phyloP scores from a whole-genome alignment of 2,888 invertebrate species.

The Trissoscelio sp. region DNA sequence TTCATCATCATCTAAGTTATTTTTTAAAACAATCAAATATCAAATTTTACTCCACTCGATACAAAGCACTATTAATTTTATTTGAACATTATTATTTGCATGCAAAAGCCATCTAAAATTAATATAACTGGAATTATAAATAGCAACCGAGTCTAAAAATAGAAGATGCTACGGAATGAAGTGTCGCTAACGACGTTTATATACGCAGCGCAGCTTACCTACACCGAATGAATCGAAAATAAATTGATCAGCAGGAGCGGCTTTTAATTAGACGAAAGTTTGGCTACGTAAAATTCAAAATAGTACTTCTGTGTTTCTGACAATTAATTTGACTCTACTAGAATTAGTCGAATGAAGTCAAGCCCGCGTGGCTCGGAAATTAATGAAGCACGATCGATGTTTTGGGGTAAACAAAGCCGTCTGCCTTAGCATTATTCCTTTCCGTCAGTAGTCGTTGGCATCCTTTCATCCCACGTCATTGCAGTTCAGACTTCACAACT shows the following conservation, averaged over 20 bases:
- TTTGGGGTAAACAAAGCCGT: slow-evolving; percentile 10
- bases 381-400: slow-evolving; percentile 37
- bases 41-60: too few species aligned
- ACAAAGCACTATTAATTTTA: too few species aligned
- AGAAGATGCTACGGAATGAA: neutral
- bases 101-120: too few species aligned
- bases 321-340: slow-evolving; percentile 18
- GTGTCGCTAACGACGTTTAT: neutral
- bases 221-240: neutral
- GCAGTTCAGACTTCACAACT: slow-evolving; percentile 22
- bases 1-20: too few species aligned
- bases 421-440: neutral
- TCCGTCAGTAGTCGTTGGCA: slow-evolving; percentile 5
- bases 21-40: too few species aligned
- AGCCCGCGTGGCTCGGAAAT: slow-evolving; percentile 7
- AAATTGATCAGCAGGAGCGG: neutral
- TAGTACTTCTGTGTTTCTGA: slow-evolving; percentile 15
- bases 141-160: too few species aligned
- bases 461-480: slow-evolving; percentile 27
- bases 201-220: neutral
- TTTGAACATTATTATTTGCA: too few species aligned
- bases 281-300: neutral
- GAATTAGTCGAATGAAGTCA: slow-evolving; percentile 7
- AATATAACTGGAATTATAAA: too few species aligned
- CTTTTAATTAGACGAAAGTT: neutral